A percentile compares a stretch with the other conserved stretches of the same genome.
Evolutionary conservation across 2,888 invertebrate species (phyloP).

Genomic region (Mythimna loreyi): DNA sequence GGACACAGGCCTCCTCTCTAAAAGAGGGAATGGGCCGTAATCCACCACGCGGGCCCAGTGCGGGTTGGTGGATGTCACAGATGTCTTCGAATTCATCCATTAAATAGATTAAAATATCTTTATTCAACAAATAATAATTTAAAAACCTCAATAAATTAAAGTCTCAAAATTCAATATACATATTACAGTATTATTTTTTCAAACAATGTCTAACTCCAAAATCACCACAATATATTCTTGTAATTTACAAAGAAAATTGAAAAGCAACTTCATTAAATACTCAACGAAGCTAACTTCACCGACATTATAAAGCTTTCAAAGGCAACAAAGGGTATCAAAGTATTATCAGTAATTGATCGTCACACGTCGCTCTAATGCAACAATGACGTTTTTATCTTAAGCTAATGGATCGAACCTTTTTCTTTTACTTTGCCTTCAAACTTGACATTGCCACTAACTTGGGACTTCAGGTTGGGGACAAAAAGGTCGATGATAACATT

Average conservation of each 20-base stretch:
- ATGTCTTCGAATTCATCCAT: no score
- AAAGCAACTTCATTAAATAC: slow-evolving; percentile 1
- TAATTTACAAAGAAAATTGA: background rate
- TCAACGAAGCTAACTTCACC: background rate
- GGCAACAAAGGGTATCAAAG: slow-evolving; percentile 44
- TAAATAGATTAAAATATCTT: no score
- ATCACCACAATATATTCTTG: background rate
- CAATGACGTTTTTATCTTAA: slow-evolving; percentile 38
- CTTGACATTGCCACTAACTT: slow-evolving; percentile 12
- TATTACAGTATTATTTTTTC: no score
- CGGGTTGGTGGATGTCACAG: no score
- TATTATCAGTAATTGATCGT: slow-evolving; percentile 53
- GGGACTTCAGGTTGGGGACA: background rate
- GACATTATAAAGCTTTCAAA: slow-evolving; percentile 26
- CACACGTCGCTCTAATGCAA: slow-evolving; percentile 54
- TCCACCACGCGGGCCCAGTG: no score
- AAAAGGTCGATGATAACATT: slow-evolving; percentile 4
- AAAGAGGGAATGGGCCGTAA: no score
- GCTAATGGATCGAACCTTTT: slow-evolving; percentile 47
- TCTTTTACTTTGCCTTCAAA: slow-evolving; percentile 18
- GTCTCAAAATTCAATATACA: no score
- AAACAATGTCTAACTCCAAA: no score
- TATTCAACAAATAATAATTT: no score
- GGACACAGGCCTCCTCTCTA: no score
- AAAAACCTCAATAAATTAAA: no score